Evolutionary conservation across 2,888 invertebrate genomes (phyloP).

Genomic region (Stenodera caucasica): DNA sequence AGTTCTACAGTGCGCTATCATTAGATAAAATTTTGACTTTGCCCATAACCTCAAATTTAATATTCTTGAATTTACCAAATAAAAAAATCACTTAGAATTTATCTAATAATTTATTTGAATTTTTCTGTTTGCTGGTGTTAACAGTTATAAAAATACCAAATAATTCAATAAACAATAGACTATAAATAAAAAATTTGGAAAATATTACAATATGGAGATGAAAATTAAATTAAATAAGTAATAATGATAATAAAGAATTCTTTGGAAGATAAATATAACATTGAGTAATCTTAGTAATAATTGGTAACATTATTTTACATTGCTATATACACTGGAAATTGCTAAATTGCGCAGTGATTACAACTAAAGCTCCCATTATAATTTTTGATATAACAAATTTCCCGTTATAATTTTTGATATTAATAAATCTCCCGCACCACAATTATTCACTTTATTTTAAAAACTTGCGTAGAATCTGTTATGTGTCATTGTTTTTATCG

Average conservation of each 20-base stretch:
- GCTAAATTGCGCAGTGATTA: background rate
- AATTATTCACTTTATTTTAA: slow-evolving; percentile 21
- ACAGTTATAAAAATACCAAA: slow-evolving; percentile 4
- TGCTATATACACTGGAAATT: background rate
- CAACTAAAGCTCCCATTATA: background rate
- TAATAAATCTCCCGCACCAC: background rate
- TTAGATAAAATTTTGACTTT: no score
- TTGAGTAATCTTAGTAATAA: background rate
- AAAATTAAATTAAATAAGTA: background rate
- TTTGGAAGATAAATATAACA: background rate
- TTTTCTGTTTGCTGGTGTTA: background rate
- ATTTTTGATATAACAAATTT: no score
- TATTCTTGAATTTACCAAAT: no score
- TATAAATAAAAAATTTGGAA: background rate
- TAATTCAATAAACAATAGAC: background rate
- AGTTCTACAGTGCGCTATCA: no score
- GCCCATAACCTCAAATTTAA: no score
- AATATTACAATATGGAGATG: background rate
- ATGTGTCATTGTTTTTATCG: slow-evolving; percentile 42
- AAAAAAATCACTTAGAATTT: background rate
- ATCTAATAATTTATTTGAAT: slow-evolving; percentile 2
- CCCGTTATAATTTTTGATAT: no score
- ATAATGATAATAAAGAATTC: background rate
- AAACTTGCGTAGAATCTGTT: slow-evolving; percentile 47
- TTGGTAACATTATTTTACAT: background rate